Evolutionary conservation across 2,113 vertebrate genomes (phyloP), one percentile per base, ranked within the genome.

Genomic region (Casuarius casuarius): DNA sequence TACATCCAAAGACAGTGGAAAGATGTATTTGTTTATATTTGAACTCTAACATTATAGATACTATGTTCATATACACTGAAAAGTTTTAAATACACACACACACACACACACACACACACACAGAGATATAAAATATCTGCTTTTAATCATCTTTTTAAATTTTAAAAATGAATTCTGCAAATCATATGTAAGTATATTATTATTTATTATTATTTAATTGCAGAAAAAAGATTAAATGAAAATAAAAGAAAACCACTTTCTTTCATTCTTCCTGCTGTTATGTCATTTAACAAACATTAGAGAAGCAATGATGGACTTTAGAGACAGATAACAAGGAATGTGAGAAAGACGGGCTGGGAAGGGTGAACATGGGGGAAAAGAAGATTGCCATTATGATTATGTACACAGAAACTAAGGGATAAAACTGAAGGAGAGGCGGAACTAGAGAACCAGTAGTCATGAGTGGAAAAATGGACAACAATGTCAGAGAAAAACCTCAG

Each of bases 191-290:
- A 52, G 25, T 67, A 58, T 35, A 4, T 7, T 68, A 28, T 38
- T 38, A 28, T 75, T 74, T 56, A 9, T 35, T 74, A 21, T 44
- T 35, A 25, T 33, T 1, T 14, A 62, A 61, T 18, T 48, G 3
- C 5, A 31, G 18, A 59, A 35, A 49, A 14, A 44, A 14, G 23
- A 46, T 17, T 65, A 67, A 1, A 5, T 40, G 2, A n/a, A 84
- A 67, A 26, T 23, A 0, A n/a, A 76, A 77, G 1, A 52, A 87
- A 84, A 49, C 1, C 0, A 9, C 5, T 35, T 35, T 54, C 8
- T 42, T 84, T 75, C 2, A 9, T 1, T 38, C 83, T 66, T 29
- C 12, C 31, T 87, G 8, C 6, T 1, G 33, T 91, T 74, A 19
- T 75, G 4, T 48, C 42, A 67, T 67, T 85, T 5, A 85, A 28